These are phyloP conservation scores for Nerophis ophidion DNA, from an alignment of 2,113 vertebrate genomes.

Conservation along the genomic window DNA sequence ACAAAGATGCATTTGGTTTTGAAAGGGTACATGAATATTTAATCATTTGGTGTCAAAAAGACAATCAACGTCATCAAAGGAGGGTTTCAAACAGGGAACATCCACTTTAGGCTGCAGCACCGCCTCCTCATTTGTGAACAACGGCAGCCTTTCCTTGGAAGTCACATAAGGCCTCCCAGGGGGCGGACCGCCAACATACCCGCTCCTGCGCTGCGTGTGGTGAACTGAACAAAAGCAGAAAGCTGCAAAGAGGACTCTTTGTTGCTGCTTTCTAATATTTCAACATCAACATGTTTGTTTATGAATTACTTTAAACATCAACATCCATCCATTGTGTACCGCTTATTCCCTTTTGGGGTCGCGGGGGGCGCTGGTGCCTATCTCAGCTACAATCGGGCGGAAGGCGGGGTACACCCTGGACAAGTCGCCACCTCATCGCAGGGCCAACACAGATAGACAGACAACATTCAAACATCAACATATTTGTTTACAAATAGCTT, in stretches of 20 bases:
- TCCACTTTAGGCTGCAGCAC: background rate
- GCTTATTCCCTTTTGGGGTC: no score
- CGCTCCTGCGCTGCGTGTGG: background rate
- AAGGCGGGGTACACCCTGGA: no score
- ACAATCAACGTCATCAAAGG: background rate
- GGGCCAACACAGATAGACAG: no score
- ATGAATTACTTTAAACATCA: no score
- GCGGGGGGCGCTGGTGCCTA: no score
- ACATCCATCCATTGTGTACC: no score
- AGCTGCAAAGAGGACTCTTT: background rate
- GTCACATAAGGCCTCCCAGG: background rate
- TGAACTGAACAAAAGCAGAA: background rate
- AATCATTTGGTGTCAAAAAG: background rate
- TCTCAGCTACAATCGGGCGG: no score
- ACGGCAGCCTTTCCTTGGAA: background rate
- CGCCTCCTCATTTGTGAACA: slow-evolving; percentile 1
- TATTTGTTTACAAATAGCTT: no score
- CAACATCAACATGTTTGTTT: no score
- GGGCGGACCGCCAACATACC: background rate
- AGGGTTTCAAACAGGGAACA: background rate
- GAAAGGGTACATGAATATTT: background rate
- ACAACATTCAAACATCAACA: no score
- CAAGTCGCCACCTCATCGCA: no score
- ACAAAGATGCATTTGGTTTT: background rate
- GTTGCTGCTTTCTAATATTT: background rate